Conservation (phyloP, 2,888 invertebrate species). For the Noctuana brunneofusca region DNA sequence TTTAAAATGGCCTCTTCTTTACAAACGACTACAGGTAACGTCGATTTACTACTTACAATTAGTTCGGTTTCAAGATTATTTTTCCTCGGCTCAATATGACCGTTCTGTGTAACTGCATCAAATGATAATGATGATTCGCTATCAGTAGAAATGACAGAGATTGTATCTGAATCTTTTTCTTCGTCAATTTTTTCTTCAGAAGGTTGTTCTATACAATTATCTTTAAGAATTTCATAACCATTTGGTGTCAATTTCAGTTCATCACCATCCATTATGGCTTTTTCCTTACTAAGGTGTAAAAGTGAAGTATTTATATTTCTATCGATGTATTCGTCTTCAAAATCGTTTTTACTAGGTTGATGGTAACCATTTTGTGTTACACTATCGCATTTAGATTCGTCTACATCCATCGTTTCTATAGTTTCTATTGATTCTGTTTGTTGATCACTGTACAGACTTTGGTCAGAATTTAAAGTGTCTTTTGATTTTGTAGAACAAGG, state of each 20-base stretch:
- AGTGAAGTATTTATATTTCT: conserved; percentile 1
- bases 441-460: conserved; percentile 8
- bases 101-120: background rate
- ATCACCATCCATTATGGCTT: conserved; percentile 25
- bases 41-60: background rate
- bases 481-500: conserved; percentile 6
- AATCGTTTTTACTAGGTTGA: background rate
- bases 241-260: conserved; percentile 24
- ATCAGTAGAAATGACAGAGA: conserved; percentile 38
- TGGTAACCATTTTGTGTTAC: conserved; percentile 11
- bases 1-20: background rate
- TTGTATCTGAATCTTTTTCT: conserved; percentile 40
- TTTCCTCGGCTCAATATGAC: background rate
- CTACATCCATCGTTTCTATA: conserved; percentile 12
- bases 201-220: conserved; percentile 20
- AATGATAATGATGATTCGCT: conserved; percentile 46
- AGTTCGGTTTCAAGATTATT: background rate
- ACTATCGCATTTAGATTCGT: conserved; percentile 20
- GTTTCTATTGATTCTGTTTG: conserved; percentile 14
- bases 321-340: background rate
- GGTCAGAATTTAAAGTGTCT: conserved; percentile 4
- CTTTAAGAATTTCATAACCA: conserved; percentile 24
- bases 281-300: conserved; percentile 18
- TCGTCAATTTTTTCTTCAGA: conserved; percentile 16
- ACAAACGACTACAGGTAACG: too few species aligned